A percentile compares a stretch with the other conserved stretches of the same genome.
Conservation (phyloP, 2,113 vertebrate species). For the Psophia crepitans region DNA sequence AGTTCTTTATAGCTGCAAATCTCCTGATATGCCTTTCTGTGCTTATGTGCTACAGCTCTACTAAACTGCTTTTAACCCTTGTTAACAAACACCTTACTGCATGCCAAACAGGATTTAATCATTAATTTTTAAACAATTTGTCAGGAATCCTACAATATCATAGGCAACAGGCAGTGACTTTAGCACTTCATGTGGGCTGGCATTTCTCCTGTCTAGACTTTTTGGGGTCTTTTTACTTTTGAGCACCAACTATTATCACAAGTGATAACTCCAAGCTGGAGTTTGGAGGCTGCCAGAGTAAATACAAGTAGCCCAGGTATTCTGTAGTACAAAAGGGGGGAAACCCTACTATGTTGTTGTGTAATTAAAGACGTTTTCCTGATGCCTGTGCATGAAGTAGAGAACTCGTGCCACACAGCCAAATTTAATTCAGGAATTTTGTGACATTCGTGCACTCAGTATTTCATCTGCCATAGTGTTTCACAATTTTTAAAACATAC, state of each 20-base stretch:
- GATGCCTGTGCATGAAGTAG: neutral
- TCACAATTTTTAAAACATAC: neutral
- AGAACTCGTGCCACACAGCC: neutral
- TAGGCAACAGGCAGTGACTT: neutral
- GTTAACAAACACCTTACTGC: neutral
- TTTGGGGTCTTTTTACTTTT: neutral
- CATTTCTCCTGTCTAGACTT: neutral
- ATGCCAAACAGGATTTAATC: neutral
- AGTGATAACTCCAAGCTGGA: neutral
- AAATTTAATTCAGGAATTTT: slow-evolving; percentile 6
- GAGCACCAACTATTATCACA: neutral
- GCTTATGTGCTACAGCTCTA: neutral
- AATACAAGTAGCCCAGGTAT: neutral
- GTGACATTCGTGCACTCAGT: neutral
- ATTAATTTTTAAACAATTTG: neutral
- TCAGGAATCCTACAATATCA: neutral
- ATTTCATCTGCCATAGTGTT: slow-evolving; percentile 9
- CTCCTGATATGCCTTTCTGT: neutral
- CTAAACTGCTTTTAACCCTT: neutral
- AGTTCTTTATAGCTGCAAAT: neutral
- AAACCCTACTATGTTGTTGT: neutral
- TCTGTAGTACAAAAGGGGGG: neutral
- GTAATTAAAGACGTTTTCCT: neutral
- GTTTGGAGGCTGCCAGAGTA: neutral
- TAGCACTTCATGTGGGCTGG: neutral